Evolutionary conservation across 2,797 vertebrate species (phyloP).

Genomic region (Semotilus atromaculatus): DNA sequence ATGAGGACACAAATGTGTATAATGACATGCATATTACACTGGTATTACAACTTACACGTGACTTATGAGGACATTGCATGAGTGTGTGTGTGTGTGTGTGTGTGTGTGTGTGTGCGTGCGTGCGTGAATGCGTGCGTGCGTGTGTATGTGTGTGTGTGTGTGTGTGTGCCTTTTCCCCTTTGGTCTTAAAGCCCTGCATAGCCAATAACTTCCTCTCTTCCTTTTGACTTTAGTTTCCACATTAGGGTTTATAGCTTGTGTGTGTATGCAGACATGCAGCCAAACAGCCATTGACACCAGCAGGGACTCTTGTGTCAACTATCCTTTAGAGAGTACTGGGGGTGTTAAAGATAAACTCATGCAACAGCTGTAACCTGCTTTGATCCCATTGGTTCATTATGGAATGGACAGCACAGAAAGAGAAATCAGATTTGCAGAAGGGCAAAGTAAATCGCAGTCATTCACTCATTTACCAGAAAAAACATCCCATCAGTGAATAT

Average conservation of each 20-base stretch:
- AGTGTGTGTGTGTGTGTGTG: not conserved
- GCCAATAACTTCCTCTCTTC: not conserved
- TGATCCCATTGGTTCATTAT: conserved; percentile 4
- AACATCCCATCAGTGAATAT: not conserved
- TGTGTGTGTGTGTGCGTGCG: too few relatives aligned
- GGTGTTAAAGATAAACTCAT: conserved; percentile 8
- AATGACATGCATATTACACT: too few relatives aligned
- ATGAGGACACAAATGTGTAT: too few relatives aligned
- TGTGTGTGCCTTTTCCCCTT: not conserved
- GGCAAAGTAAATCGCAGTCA: not conserved
- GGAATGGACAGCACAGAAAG: not conserved
- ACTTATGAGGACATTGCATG: too few relatives aligned
- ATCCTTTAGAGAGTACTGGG: not conserved
- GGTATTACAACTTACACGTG: too few relatives aligned
- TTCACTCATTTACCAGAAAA: not conserved
- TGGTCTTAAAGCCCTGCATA: not conserved
- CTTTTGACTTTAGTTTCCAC: conserved; percentile 31
- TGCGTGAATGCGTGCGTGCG: too few relatives aligned
- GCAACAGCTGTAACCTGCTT: conserved; percentile 13
- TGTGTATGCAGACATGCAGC: not conserved
- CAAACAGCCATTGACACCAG: conserved; percentile 21
- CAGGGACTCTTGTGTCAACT: conserved; percentile 28
- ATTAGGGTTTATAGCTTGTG: conserved; percentile 15
- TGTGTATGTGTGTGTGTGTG: too few relatives aligned
- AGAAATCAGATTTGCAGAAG: not conserved